phyloP scores from a whole-genome alignment of 2,888 invertebrate genomes.

The Harpagoxenus sublaevis region DNA sequence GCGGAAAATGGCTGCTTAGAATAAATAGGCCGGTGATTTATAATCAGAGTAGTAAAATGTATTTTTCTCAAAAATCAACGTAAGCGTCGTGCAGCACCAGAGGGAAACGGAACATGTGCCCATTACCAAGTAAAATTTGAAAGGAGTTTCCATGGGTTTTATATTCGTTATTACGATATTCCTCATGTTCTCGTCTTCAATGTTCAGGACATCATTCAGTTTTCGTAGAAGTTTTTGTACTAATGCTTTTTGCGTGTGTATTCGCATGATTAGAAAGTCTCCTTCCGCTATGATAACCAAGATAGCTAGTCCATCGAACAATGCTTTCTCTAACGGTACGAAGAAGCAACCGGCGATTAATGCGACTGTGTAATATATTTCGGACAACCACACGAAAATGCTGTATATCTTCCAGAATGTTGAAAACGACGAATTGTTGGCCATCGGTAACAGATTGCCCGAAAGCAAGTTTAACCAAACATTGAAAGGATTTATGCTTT shows the following conservation, averaged over 20 bases:
- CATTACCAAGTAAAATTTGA: neutral
- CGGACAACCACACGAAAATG: neutral
- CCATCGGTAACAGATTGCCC: conserved; percentile 8
- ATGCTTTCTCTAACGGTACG: neutral
- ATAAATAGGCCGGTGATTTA: neutral
- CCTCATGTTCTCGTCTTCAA: neutral
- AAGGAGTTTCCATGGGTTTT: neutral
- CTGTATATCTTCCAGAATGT: neutral
- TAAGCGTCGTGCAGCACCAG: neutral
- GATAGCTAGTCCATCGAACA: neutral
- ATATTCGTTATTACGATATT: neutral
- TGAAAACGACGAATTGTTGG: neutral
- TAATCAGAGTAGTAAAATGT: neutral
- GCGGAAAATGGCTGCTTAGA: neutral
- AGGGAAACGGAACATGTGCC: neutral
- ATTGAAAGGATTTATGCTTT: neutral
- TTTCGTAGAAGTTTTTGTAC: neutral
- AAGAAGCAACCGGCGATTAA: neutral
- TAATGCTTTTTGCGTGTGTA: neutral
- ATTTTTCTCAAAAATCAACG: neutral
- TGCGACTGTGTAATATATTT: neutral
- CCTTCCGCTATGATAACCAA: neutral
- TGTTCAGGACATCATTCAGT: neutral
- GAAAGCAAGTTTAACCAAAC: neutral
- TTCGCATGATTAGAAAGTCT: neutral